Conservation (phyloP, 2,797 vertebrate species). For the Scleropages formosus region DNA sequence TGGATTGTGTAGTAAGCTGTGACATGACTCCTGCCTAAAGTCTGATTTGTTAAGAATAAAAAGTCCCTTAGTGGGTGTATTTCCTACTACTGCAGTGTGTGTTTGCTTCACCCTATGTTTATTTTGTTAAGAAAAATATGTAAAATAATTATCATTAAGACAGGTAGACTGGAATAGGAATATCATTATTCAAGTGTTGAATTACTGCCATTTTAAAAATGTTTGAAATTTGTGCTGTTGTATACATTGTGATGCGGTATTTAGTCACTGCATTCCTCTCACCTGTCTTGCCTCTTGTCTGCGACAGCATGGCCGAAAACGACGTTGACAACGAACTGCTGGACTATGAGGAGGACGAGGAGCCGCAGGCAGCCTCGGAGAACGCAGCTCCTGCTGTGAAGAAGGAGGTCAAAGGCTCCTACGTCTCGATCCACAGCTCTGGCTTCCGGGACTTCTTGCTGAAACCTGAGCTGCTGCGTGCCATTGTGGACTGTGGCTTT, state of each 20-base stretch:
- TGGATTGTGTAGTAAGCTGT: too few species aligned
- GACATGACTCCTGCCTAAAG: too few species aligned
- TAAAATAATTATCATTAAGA: background rate
- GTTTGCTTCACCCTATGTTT: too few species aligned
- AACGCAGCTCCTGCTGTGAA: constrained; percentile 53
- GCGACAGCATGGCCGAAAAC: constrained; percentile 68
- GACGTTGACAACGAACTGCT: constrained; percentile 75
- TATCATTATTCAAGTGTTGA: background rate
- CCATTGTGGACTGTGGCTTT: constrained; percentile 87
- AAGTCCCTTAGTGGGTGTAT: too few species aligned
- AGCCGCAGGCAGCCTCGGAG: constrained; percentile 63
- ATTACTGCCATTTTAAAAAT: background rate
- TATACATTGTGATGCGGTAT: background rate
- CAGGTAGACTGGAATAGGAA: too few species aligned
- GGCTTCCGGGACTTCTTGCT: constrained; percentile 87
- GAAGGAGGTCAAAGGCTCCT: constrained; percentile 71
- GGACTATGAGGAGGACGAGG: constrained; percentile 78
- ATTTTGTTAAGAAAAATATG: background rate
- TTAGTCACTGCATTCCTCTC: background rate
- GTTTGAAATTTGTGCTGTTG: background rate
- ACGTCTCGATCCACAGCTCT: constrained; percentile 80
- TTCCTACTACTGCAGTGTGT: too few species aligned
- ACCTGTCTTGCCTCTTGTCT: background rate
- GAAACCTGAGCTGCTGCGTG: constrained; percentile 83
- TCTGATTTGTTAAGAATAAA: too few species aligned